phyloP scores from a whole-genome alignment of 2,888 invertebrate species.

The Eucera pruinosa region DNA sequence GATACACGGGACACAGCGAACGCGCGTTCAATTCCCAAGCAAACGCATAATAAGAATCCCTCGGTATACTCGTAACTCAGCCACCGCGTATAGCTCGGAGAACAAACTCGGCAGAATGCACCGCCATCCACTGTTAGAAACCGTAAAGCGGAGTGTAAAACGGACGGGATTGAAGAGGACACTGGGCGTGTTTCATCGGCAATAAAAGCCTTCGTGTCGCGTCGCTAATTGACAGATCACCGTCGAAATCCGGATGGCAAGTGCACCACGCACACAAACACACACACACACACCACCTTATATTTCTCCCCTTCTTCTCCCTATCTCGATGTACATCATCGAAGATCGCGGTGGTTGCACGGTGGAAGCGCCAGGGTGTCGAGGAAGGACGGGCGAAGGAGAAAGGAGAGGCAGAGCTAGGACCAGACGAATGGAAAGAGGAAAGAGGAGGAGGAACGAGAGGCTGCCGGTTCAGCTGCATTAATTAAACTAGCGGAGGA shows the following conservation, averaged over 20 bases:
- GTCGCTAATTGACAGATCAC: constrained; percentile 63
- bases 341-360: constrained; percentile 20
- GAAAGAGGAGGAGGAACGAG: constrained; percentile 44
- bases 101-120: no score
- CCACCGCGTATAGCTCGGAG: no score
- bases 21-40: no score
- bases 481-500: constrained; percentile 84
- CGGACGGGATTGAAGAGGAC: no score
- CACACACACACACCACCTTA: neutral
- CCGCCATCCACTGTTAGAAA: no score
- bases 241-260: constrained; percentile 51
- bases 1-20: no score
- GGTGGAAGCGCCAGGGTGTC: neutral
- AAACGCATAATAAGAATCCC: no score
- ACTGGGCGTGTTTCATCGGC: constrained; percentile 12
- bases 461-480: constrained; percentile 79
- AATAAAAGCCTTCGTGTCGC: neutral
- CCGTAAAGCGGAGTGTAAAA: no score
- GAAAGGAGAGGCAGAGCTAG: constrained; percentile 29
- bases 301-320: neutral
- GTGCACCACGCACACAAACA: neutral
- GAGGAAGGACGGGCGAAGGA: constrained; percentile 17
- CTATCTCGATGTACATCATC: constrained; percentile 16
- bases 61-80: no score
- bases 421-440: constrained; percentile 46